Evolutionary conservation across 2,797 vertebrate species (phyloP).

Genomic region (Phaenicophaeus curvirostris): DNA sequence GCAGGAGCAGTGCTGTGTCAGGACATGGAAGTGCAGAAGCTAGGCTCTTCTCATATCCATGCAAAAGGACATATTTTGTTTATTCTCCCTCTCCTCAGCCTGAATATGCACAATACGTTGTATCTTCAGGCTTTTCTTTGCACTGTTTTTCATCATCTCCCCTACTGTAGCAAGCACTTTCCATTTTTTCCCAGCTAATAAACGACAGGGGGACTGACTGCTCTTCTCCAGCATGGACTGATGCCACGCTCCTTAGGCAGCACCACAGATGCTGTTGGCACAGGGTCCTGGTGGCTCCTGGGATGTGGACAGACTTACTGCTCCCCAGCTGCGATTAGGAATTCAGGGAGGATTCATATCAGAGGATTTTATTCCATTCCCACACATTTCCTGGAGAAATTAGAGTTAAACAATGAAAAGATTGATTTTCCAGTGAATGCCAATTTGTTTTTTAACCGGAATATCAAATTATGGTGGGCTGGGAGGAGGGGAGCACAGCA

Average conservation of each 20-base stretch:
- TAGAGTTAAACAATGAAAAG: constrained; percentile 66
- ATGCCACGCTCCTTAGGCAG: neutral
- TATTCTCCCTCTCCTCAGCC: neutral
- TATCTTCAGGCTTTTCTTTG: neutral
- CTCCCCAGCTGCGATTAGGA: neutral
- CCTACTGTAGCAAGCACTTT: neutral
- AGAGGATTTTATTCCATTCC: constrained; percentile 46
- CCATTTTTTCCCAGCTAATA: neutral
- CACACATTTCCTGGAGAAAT: constrained; percentile 11
- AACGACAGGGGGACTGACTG: neutral
- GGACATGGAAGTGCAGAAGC: neutral
- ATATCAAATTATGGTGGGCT: constrained; percentile 45
- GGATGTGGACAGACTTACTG: neutral
- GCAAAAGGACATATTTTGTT: neutral
- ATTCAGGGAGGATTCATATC: neutral
- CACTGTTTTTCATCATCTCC: neutral
- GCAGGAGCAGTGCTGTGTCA: accelerated
- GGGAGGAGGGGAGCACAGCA: neutral
- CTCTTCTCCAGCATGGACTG: neutral
- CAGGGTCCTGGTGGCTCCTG: accelerated
- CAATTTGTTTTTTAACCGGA: constrained; percentile 66
- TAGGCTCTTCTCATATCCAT: accelerated
- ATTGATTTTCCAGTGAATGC: constrained; percentile 69
- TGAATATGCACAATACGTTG: neutral
- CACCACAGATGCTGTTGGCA: accelerated